Conservation (phyloP, 2,113 vertebrate species). For the Condylura cristata region DNA sequence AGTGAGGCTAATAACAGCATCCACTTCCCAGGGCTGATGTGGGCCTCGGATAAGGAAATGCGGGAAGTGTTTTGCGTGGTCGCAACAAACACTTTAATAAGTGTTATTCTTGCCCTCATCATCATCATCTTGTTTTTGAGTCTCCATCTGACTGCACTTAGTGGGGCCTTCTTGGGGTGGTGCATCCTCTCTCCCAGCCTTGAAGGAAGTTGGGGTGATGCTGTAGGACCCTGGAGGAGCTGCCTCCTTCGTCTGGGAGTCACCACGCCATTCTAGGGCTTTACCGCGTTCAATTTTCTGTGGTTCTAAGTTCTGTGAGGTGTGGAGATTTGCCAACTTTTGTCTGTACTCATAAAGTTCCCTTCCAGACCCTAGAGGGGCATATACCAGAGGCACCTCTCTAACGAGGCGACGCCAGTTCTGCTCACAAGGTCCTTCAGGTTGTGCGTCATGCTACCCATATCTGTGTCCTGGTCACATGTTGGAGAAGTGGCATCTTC, state of each 20-base stretch:
- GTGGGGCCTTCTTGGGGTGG: no score
- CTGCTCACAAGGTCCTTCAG: background rate
- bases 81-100: background rate
- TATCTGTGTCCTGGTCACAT: background rate
- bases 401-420: background rate
- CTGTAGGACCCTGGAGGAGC: background rate
- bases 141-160: background rate
- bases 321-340: background rate
- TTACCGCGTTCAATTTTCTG: background rate
- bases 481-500: background rate
- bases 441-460: fast-evolving
- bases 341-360: background rate
- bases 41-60: background rate
- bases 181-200: background rate
- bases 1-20: background rate
- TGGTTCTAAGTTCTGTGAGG: background rate
- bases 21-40: background rate
- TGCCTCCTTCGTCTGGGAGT: background rate
- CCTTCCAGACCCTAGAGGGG: fast-evolving
- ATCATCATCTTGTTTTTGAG: fast-evolving
- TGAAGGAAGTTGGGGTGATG: background rate
- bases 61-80: fast-evolving
- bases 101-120: background rate
- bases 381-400: background rate
- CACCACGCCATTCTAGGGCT: background rate